Percentiles rank a stretch among this genome's conserved stretches.
These are phyloP conservation scores for Ecliptopera silaceata DNA, from an alignment of 2,888 invertebrate genomes.

Conservation along the genomic window DNA sequence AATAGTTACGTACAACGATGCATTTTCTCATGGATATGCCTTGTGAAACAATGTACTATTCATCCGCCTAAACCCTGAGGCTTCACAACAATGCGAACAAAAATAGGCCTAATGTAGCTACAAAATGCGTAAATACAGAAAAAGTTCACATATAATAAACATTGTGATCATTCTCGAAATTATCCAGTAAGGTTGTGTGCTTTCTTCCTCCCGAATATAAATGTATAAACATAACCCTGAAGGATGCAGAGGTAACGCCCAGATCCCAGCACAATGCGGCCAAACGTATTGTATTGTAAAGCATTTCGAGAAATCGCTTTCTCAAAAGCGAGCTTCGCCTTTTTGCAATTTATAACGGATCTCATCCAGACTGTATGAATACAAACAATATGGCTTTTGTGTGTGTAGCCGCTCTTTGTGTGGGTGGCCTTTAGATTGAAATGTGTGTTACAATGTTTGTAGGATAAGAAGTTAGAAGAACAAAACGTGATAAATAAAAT, in stretches of 20 bases:
- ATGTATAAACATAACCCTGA: conserved; percentile 58
- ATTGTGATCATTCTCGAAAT: too few relatives aligned
- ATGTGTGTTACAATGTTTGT: conserved; percentile 34
- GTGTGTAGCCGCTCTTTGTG: conserved; percentile 38
- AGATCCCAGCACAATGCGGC: conserved; percentile 67
- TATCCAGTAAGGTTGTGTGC: too few relatives aligned
- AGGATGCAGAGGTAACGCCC: conserved; percentile 59
- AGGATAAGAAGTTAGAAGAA: neutral
- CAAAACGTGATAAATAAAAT: too few relatives aligned
- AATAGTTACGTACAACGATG: too few relatives aligned
- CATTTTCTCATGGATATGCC: too few relatives aligned
- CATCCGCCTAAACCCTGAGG: too few relatives aligned
- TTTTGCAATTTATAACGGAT: conserved; percentile 77
- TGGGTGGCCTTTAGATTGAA: conserved; percentile 45
- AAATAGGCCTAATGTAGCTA: too few relatives aligned
- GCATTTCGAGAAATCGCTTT: conserved; percentile 76
- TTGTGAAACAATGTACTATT: too few relatives aligned
- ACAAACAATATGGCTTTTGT: conserved; percentile 54
- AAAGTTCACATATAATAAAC: too few relatives aligned
- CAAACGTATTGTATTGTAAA: conserved; percentile 74
- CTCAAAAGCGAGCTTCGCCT: conserved; percentile 70
- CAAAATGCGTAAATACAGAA: too few relatives aligned
- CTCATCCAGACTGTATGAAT: conserved; percentile 72
- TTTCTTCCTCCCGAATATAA: conserved; percentile 19
- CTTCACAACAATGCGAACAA: too few relatives aligned